phyloP scores from a whole-genome alignment of 2,888 invertebrate species.

The Elysia crispata region DNA sequence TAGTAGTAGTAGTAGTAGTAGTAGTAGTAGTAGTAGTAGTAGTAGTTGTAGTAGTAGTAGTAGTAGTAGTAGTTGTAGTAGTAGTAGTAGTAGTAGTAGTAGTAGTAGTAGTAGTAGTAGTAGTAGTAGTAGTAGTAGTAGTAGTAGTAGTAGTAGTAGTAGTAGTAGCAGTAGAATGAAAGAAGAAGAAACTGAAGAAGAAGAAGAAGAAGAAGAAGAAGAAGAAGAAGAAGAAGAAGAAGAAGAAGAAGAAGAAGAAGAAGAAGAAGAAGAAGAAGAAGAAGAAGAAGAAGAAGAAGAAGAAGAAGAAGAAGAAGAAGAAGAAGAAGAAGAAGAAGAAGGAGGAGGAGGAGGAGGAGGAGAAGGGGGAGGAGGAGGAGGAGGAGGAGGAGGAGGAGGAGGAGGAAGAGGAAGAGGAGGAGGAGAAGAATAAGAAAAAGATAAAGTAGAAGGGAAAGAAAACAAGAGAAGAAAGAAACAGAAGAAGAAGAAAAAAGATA shows the following conservation, averaged over 20 bases:
- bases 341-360: neutral
- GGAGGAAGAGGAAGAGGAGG: constrained; percentile 30
- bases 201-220: neutral
- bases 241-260: neutral
- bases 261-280: neutral
- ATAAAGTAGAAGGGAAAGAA: too few relatives aligned
- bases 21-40: neutral
- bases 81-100: neutral
- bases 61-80: neutral
- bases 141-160: constrained; percentile 41
- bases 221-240: constrained; percentile 12
- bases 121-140: neutral
- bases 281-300: neutral
- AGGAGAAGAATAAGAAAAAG: neutral
- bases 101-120: neutral
- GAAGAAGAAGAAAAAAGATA: too few relatives aligned
- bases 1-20: neutral
- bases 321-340: neutral
- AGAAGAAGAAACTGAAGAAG: too few relatives aligned
- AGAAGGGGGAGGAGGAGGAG: constrained; percentile 11
- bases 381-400: constrained; percentile 28
- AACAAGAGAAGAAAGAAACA: too few relatives aligned
- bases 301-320: neutral
- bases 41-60: neutral
- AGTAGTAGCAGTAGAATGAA: constrained; percentile 33